Percentiles rank a stretch among this genome's conserved stretches.
Conservation (phyloP, 2,797 vertebrate genomes). For the Siniperca obscura region DNA sequence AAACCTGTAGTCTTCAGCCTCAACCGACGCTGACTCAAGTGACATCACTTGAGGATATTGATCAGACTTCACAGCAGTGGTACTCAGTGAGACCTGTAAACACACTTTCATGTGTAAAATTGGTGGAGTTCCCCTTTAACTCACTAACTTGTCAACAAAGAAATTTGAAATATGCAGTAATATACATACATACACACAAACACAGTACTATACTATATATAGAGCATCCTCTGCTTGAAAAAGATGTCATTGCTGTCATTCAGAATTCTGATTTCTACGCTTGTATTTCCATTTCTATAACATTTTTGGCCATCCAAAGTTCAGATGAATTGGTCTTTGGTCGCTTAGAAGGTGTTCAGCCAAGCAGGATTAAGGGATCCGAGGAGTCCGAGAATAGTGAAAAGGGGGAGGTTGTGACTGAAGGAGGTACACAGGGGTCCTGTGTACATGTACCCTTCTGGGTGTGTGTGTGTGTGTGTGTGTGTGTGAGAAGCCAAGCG, state of each 20-base stretch:
- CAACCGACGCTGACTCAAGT: not conserved
- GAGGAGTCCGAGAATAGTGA: conserved; percentile 24
- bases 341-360: conserved; percentile 66
- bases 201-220: no score
- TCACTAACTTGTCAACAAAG: conserved; percentile 9
- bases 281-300: conserved; percentile 60
- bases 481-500: conserved; percentile 66
- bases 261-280: conserved; percentile 37
- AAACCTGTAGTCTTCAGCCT: not conserved
- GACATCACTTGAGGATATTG: conserved; percentile 19
- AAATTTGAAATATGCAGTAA: conserved; percentile 4
- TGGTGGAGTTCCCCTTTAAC: not conserved
- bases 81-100: not conserved
- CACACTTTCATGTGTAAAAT: not conserved
- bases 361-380: conserved; percentile 72
- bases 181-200: not conserved
- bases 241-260: conserved; percentile 30
- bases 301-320: conserved; percentile 61
- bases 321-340: conserved; percentile 58
- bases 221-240: conserved; percentile 17
- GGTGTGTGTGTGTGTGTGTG: conserved; percentile 39
- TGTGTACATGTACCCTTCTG: conserved; percentile 49
- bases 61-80: not conserved
- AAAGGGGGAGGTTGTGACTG: conserved; percentile 47
- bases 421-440: conserved; percentile 58